Conservation (phyloP, 2,888 invertebrate genomes). For the Hirtodrosophila alboralis region DNA sequence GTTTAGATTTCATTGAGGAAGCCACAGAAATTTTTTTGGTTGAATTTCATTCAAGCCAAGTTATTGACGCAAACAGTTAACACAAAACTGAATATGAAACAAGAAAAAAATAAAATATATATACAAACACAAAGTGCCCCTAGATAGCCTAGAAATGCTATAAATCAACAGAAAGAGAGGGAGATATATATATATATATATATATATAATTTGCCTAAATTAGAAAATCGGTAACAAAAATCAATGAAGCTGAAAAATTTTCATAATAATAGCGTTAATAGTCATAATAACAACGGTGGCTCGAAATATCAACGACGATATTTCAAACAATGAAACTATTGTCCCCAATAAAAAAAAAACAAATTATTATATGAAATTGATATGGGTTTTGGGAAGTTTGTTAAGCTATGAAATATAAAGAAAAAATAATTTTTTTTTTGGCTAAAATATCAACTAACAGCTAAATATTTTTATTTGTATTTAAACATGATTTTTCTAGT, state of each 20-base stretch:
- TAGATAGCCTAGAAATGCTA: slow-evolving; percentile 46
- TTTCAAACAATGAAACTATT: slow-evolving; percentile 52
- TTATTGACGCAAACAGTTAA: slow-evolving; percentile 76
- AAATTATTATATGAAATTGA: slow-evolving; percentile 69
- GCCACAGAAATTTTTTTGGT: slow-evolving; percentile 35
- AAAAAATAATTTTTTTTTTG: no score
- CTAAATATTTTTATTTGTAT: no score
- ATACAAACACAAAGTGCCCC: slow-evolving; percentile 47
- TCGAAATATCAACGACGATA: slow-evolving; percentile 21
- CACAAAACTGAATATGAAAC: slow-evolving; percentile 35
- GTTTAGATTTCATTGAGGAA: slow-evolving; percentile 71
- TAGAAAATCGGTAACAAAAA: slow-evolving; percentile 79
- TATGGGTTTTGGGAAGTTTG: slow-evolving; percentile 32
- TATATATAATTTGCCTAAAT: slow-evolving; percentile 73
- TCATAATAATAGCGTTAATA: slow-evolving; percentile 78
- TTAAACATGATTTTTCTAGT: no score
- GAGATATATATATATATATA: slow-evolving; percentile 17
- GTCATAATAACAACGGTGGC: slow-evolving; percentile 69
- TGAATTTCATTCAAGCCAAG: slow-evolving; percentile 67
- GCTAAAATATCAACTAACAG: no score
- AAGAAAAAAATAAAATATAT: slow-evolving; percentile 42
- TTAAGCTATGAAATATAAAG: not conserved
- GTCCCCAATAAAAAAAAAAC: slow-evolving; percentile 63
- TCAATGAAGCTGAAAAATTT: slow-evolving; percentile 81
- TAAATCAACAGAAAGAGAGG: slow-evolving; percentile 59